These are phyloP conservation scores for Hydrophis major DNA, from an alignment of 2,797 vertebrate genomes.

Conservation along the genomic window DNA sequence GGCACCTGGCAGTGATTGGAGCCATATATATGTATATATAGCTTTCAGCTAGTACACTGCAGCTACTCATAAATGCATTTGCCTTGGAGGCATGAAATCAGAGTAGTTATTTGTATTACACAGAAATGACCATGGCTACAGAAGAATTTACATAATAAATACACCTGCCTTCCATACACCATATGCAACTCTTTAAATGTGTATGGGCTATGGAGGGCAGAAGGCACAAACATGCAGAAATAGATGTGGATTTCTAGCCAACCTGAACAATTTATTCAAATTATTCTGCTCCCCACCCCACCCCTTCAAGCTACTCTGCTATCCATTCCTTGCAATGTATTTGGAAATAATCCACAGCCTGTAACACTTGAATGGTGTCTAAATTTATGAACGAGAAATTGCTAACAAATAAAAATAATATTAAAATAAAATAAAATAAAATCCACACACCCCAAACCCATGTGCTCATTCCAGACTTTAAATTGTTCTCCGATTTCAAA, in stretches of 20 bases:
- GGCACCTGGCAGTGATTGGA: conserved; percentile 56
- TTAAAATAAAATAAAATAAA: neutral
- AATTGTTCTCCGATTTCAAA: neutral
- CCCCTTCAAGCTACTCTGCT: neutral
- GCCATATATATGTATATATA: conserved; percentile 49
- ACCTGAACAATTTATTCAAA: conserved; percentile 41
- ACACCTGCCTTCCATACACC: conserved; percentile 39
- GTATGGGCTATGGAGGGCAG: neutral
- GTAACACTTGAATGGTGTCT: neutral
- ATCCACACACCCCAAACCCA: neutral
- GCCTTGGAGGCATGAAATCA: conserved; percentile 50
- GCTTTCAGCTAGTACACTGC: conserved; percentile 43
- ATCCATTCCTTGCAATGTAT: neutral
- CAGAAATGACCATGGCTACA: conserved; percentile 50
- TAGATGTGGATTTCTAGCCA: conserved; percentile 48
- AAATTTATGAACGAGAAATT: conserved; percentile 16
- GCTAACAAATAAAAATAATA: neutral
- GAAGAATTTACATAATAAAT: conserved; percentile 53
- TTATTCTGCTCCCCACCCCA: neutral
- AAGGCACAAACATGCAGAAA: conserved; percentile 37
- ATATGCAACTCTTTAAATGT: conserved; percentile 23
- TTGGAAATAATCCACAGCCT: neutral
- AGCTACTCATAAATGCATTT: conserved; percentile 55
- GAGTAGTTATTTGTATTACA: conserved; percentile 56
- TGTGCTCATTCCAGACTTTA: conserved; percentile 1